phyloP scores from a whole-genome alignment of 2,888 invertebrate species.

The Rosalia funebris region DNA sequence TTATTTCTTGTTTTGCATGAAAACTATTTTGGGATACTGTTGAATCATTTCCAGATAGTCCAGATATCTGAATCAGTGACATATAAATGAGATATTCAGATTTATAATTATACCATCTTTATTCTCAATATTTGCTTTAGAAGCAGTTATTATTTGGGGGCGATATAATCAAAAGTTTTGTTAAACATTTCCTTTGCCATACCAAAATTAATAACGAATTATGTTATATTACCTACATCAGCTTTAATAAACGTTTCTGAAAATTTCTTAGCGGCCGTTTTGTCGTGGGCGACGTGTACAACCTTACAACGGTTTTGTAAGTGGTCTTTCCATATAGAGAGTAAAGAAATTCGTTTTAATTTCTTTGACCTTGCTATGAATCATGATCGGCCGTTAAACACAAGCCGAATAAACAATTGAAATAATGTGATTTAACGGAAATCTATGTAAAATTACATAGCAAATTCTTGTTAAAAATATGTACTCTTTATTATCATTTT shows the following conservation, averaged over 20 bases:
- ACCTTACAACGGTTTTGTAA: constrained; percentile 32
- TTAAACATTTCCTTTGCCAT: too few species aligned
- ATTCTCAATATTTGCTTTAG: too few species aligned
- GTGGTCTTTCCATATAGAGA: constrained; percentile 34
- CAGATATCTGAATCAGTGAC: constrained; percentile 7
- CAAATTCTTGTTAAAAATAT: too few species aligned
- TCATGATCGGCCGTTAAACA: constrained; percentile 17
- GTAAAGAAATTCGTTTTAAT: constrained; percentile 33
- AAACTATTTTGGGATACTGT: constrained; percentile 20
- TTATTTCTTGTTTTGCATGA: constrained; percentile 18
- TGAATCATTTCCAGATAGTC: constrained; percentile 19
- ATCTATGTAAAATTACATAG: not conserved
- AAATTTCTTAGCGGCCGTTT: constrained; percentile 25
- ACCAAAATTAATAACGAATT: too few species aligned
- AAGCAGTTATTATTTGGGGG: too few species aligned
- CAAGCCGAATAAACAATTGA: not conserved
- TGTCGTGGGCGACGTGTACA: constrained; percentile 30
- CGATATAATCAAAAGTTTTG: too few species aligned
- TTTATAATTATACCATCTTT: too few species aligned
- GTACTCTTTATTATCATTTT: too few species aligned
- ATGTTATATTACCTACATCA: too few species aligned
- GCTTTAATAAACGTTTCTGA: too few species aligned
- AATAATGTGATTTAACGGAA: constrained; percentile 12
- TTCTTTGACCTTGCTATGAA: constrained; percentile 35
- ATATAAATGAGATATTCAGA: not conserved